Evolutionary conservation across 2,797 vertebrate species (phyloP).

Genomic region (Holocentrus rufus): DNA sequence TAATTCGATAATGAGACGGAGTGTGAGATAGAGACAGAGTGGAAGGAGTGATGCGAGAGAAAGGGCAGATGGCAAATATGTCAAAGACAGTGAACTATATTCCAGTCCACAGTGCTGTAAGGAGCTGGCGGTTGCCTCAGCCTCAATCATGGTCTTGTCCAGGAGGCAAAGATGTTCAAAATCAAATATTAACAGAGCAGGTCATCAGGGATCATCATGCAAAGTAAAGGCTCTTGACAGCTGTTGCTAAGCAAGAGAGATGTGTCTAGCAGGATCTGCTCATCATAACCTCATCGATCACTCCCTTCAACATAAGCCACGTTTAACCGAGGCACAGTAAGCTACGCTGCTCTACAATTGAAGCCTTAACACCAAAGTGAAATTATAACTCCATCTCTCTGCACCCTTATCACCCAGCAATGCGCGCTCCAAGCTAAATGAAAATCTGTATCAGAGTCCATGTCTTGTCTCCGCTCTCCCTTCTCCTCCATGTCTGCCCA

Average conservation of each 20-base stretch:
- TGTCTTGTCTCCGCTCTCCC: slow-evolving; percentile 43
- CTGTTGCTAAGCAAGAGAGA: slow-evolving; percentile 17
- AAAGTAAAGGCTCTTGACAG: slow-evolving; percentile 6
- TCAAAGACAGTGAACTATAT: slow-evolving; percentile 12
- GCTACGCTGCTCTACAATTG: slow-evolving; percentile 1
- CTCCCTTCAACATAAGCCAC: neutral
- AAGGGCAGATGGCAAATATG: slow-evolving; percentile 14
- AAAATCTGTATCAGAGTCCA: slow-evolving; percentile 34
- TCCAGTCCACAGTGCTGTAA: neutral
- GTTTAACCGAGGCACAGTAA: neutral
- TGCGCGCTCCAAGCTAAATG: slow-evolving; percentile 5
- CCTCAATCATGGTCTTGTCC: slow-evolving; percentile 8
- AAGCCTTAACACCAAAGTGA: neutral
- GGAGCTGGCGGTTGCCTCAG: slow-evolving; percentile 10
- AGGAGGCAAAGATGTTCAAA: slow-evolving; percentile 17
- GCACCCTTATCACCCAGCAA: neutral
- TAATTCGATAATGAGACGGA: slow-evolving; percentile 10
- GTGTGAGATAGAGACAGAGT: neutral
- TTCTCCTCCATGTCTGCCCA: slow-evolving; percentile 55
- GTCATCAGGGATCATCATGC: slow-evolving; percentile 5
- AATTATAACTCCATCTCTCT: neutral
- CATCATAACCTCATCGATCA: neutral
- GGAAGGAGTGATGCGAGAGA: slow-evolving; percentile 5
- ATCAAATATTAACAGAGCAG: slow-evolving; percentile 1
- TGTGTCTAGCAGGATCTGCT: slow-evolving; percentile 8